A percentile compares a stretch with the other conserved stretches of the same genome.
phyloP scores from a whole-genome alignment of 1,140 invertebrate species.

The Drosophila ohnishii region DNA sequence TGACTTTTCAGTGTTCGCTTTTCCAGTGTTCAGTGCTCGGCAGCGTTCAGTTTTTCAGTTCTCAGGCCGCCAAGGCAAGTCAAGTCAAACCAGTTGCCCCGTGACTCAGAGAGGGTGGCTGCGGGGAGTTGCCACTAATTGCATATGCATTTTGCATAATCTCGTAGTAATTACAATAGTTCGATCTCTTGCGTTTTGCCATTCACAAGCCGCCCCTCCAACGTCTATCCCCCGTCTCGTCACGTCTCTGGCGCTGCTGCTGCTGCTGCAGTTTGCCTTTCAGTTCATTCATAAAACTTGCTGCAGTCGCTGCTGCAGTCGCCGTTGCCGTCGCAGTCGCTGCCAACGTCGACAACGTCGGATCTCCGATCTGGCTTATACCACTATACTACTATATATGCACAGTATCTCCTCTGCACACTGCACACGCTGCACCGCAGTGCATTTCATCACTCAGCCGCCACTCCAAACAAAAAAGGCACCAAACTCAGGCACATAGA shows the following conservation, averaged over 20 bases:
- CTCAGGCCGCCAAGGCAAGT: conserved; percentile 58
- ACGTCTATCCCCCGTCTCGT: conserved; percentile 19
- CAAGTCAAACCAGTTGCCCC: conserved; percentile 78
- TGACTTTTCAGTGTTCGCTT: conserved; percentile 10
- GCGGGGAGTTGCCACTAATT: conserved; percentile 64
- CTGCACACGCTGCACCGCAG: conserved; percentile 20
- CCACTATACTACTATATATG: conserved; percentile 11
- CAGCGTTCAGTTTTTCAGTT: conserved; percentile 14
- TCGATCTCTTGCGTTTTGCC: conserved; percentile 66
- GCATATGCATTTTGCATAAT: conserved; percentile 81
- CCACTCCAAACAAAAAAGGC: conserved; percentile 28
- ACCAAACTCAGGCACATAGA: conserved; percentile 13
- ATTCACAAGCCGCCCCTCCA: conserved; percentile 52
- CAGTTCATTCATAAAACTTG: conserved; percentile 60
- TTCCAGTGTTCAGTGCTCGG: conserved; percentile 10
- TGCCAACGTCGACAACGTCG: conserved; percentile 2
- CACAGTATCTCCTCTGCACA: conserved; percentile 6
- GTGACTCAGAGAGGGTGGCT: conserved; percentile 55
- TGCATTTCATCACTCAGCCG: conserved; percentile 68
- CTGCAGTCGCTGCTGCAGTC: conserved; percentile 17
- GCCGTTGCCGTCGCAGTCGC: conserved; percentile 9
- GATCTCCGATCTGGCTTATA: conserved; percentile 48
- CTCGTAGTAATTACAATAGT: conserved; percentile 80
- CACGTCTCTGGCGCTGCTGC: conserved; percentile 6
- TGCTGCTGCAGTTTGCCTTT: conserved; percentile 43